These are phyloP conservation scores for Stigmatopora argus DNA, from an alignment of 2,113 vertebrate species.

Conservation along the genomic window DNA sequence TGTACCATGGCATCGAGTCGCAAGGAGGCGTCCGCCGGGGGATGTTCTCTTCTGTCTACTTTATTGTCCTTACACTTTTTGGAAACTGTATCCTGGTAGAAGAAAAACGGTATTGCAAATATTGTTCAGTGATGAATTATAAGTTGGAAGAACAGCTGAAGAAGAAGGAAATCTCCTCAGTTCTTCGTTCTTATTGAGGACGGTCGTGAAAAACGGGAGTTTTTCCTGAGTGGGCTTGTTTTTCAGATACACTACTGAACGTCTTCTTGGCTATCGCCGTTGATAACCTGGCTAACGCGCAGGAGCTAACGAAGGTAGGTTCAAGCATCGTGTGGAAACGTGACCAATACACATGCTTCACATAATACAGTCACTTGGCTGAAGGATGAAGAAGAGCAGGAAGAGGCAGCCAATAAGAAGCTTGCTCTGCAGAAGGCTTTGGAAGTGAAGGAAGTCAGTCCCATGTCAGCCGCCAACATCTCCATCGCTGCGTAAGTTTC, in stretches of 20 bases:
- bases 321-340: background rate
- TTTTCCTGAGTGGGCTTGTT: slow-evolving; percentile 68
- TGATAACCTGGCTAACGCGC: slow-evolving; percentile 93
- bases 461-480: slow-evolving; percentile 91
- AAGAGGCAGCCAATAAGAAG: slow-evolving; percentile 95
- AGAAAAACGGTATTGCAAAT: background rate
- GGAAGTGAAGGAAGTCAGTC: slow-evolving; percentile 97
- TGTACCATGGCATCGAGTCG: slow-evolving; percentile 96
- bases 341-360: background rate
- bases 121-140: no score
- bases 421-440: slow-evolving; percentile 93
- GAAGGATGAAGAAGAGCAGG: slow-evolving; percentile 96
- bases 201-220: background rate
- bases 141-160: no score
- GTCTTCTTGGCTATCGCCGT: slow-evolving; percentile 96
- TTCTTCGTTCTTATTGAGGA: background rate
- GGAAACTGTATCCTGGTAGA: slow-evolving; percentile 94
- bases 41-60: slow-evolving; percentile 95
- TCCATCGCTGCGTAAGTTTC: slow-evolving; percentile 91
- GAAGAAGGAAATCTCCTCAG: no score
- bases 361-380: background rate
- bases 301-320: slow-evolving; percentile 91
- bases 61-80: slow-evolving; percentile 93
- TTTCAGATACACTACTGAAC: slow-evolving; percentile 88
- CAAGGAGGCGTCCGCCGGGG: slow-evolving; percentile 88